Evolutionary conservation across 2,797 vertebrate species (phyloP).

Genomic region (Characodon lateralis): DNA sequence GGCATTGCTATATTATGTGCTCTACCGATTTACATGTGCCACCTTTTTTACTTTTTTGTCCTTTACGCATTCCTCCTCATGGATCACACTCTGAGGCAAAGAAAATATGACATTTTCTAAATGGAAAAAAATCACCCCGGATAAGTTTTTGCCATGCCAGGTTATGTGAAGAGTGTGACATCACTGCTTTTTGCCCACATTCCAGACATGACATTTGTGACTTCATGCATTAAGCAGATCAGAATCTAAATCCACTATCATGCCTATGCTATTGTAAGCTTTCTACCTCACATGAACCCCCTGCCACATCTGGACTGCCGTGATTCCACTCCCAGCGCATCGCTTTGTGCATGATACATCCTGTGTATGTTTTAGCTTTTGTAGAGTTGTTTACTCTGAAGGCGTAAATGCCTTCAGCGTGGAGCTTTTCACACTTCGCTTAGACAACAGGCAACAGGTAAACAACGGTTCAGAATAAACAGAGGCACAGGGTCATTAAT

Average conservation of each 20-base stretch:
- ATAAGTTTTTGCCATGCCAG: conserved; percentile 7
- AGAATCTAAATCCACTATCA: conserved; percentile 60
- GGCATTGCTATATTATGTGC: conserved; percentile 31
- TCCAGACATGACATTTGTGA: conserved; percentile 41
- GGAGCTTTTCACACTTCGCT: conserved; percentile 28
- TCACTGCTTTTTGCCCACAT: conserved; percentile 47
- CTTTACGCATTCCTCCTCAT: conserved; percentile 24
- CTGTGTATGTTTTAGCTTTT: not conserved
- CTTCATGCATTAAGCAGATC: conserved; percentile 58
- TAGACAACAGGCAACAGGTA: conserved; percentile 46
- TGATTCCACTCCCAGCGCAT: conserved; percentile 9
- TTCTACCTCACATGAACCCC: conserved; percentile 24
- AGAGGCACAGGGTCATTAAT: conserved; percentile 30
- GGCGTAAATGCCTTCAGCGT: conserved; percentile 23
- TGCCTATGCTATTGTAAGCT: conserved; percentile 23
- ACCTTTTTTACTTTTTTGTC: conserved; percentile 16
- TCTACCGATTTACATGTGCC: conserved; percentile 47
- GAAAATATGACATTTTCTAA: conserved; percentile 49
- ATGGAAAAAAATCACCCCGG: conserved; percentile 28
- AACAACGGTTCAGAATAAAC: conserved; percentile 50
- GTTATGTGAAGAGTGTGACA: conserved; percentile 34
- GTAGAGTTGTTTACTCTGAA: conserved; percentile 15
- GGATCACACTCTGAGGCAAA: conserved; percentile 20
- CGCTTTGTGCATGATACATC: not conserved
- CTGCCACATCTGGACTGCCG: conserved; percentile 26